Conservation (phyloP, 2,113 vertebrate species). For the Lepisosteus oculatus region DNA sequence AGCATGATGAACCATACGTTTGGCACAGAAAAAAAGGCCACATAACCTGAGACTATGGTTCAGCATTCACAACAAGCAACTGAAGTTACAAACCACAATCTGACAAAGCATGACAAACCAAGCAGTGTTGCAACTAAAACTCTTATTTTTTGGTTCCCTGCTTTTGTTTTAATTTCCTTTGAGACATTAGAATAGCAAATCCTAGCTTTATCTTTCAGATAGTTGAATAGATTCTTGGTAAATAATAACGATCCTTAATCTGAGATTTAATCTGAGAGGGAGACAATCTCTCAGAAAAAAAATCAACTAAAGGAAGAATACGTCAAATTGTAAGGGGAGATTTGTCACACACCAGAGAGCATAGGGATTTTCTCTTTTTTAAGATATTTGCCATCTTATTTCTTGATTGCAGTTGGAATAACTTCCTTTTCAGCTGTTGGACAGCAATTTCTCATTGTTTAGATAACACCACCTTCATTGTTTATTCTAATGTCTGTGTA, state of each 20-base stretch:
- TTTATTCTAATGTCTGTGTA: neutral
- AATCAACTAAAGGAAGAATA: conserved; percentile 34
- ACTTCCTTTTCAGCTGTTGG: conserved; percentile 10
- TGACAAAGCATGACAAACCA: neutral
- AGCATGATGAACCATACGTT: conserved; percentile 32
- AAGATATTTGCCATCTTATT: neutral
- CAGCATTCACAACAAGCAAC: neutral
- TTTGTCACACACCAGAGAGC: conserved; percentile 43
- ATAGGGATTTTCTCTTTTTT: neutral
- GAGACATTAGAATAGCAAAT: conserved; percentile 58
- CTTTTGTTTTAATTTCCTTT: conserved; percentile 38
- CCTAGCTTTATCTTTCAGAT: conserved; percentile 43
- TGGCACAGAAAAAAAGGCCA: neutral
- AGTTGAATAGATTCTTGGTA: conserved; percentile 27
- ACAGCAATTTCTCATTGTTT: neutral
- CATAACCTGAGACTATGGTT: conserved; percentile 28
- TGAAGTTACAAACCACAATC: neutral
- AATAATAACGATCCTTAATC: conserved; percentile 48
- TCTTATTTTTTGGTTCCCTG: conserved; percentile 19
- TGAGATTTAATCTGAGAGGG: conserved; percentile 30
- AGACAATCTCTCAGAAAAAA: conserved; percentile 13
- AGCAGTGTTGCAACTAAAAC: conserved; percentile 24
- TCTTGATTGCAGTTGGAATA: neutral
- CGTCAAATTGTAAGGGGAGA: conserved; percentile 42
- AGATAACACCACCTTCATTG: neutral